Base-by-base conservation (phyloP, 2,113 vertebrate species). In the Cromileptes altivelis region DNA sequence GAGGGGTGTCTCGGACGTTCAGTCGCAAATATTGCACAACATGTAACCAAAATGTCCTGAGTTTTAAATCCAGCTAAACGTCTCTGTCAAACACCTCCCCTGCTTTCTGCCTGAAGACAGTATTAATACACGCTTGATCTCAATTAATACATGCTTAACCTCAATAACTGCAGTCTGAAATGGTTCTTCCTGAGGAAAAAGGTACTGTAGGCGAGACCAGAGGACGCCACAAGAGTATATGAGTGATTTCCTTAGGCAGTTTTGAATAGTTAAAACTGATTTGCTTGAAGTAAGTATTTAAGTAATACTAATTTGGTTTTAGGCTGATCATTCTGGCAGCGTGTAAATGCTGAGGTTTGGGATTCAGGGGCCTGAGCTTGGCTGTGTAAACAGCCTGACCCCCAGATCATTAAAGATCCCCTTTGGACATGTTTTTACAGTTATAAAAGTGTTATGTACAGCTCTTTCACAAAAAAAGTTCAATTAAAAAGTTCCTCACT, bases 121-220 rank as follows among this genome's bases (percentile, higher is more conserved):
- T 5, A 27, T 70, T 64, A 75, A 30, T 45, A n/a, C 61, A 49
- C 14, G 6, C 33, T 18, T 80, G 60, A 78, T 60, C 27, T 69
- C 67, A 76, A 72, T 86, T 73, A 82, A 79, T 57, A 19, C 61
- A 77, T 4, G 13, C 15, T 78, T 89, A 83, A 77, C 33, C 72
- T 70, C 21, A 64, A 45, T 71, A 60, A 69, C 3, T 76, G 27
- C 15, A 18, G 47, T 70, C n/a, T 68, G 33, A 78, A 81, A 33
- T 27, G 25, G 4, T 57, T 69, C 4, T 30, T 70, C 19, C 23
- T 8, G 6, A 42, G 23, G 19, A 65, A 25, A 80, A 67, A 14
- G 15, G 7, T 4, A 50, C 19, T 47, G 55, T 30, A 40, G 25
- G 50, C 18, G 6, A 70, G 23, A 60, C 15, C 21, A 56, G 18